phyloP scores from a whole-genome alignment of 1,140 invertebrate species.

The Neotoxoptera formosana region DNA sequence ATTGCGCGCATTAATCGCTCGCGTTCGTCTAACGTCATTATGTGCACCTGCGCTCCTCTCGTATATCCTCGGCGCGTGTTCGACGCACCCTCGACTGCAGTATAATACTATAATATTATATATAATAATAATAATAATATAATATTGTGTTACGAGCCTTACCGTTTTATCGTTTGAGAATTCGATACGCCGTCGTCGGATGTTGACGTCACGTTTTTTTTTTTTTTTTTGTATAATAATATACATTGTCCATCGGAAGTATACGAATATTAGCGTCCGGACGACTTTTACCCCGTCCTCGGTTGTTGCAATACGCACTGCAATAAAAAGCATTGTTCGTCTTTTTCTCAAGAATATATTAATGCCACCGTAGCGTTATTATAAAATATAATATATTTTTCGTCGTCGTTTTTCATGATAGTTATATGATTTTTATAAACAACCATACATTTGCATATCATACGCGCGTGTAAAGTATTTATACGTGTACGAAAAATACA shows the following conservation, averaged over 20 bases:
- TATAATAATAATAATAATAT: neutral
- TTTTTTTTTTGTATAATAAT: too few species aligned
- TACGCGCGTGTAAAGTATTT: neutral
- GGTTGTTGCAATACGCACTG: neutral
- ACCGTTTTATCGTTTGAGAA: neutral
- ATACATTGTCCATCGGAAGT: neutral
- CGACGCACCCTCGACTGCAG: neutral
- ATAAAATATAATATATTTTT: neutral
- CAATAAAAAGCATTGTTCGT: neutral
- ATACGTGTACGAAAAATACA: neutral
- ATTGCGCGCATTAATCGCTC: conserved; percentile 11
- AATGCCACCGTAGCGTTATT: neutral
- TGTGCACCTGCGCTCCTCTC: neutral
- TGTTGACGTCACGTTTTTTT: neutral
- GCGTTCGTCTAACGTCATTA: conserved; percentile 5
- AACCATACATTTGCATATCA: neutral
- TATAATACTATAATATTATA: too few species aligned
- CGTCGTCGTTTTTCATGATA: neutral
- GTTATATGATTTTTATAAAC: neutral
- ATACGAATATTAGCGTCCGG: neutral
- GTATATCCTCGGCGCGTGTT: neutral
- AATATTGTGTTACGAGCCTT: neutral
- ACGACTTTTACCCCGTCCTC: neutral
- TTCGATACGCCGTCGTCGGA: neutral
- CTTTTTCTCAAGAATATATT: neutral